Conservation (phyloP, 1,140 invertebrate genomes). For the Tyrophagus putrescentiae region DNA sequence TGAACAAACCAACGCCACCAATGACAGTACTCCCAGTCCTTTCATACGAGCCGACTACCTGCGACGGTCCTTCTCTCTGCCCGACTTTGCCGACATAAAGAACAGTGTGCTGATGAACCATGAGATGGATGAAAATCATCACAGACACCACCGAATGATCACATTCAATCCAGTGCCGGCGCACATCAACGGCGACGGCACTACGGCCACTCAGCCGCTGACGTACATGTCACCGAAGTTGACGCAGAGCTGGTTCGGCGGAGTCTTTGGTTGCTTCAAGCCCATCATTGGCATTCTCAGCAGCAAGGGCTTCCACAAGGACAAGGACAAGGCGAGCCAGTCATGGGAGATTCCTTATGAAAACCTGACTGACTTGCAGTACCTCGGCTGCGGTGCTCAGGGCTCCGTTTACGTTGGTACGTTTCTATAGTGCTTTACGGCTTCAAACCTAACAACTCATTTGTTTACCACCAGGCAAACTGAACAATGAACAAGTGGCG, state of each 20-base stretch:
- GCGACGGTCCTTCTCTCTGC: not conserved
- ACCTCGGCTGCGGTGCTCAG: conserved; percentile 87
- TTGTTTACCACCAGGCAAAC: conserved; percentile 41
- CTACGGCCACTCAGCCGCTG: not conserved
- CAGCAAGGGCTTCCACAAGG: conserved; percentile 38
- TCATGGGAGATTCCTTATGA: conserved; percentile 92
- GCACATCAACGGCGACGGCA: not conserved
- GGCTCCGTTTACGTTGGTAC: conserved; percentile 80
- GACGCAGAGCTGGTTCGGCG: conserved; percentile 51
- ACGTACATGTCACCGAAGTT: conserved; percentile 6
- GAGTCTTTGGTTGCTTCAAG: conserved; percentile 65
- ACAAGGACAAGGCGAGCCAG: conserved; percentile 52
- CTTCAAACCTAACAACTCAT: not conserved
- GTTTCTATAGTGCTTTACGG: not conserved
- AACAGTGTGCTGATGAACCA: conserved; percentile 7
- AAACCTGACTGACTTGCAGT: conserved; percentile 71
- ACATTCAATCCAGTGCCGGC: not conserved
- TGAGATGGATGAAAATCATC: not conserved
- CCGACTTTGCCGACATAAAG: not conserved
- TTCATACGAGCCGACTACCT: not conserved
- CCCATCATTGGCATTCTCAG: conserved; percentile 63
- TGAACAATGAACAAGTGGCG: conserved; percentile 57
- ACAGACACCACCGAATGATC: conserved; percentile 5
- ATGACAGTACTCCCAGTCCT: not conserved
- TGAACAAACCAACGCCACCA: too few species aligned